Conservation (phyloP, 2,888 invertebrate species). For the Acronicta alni region DNA sequence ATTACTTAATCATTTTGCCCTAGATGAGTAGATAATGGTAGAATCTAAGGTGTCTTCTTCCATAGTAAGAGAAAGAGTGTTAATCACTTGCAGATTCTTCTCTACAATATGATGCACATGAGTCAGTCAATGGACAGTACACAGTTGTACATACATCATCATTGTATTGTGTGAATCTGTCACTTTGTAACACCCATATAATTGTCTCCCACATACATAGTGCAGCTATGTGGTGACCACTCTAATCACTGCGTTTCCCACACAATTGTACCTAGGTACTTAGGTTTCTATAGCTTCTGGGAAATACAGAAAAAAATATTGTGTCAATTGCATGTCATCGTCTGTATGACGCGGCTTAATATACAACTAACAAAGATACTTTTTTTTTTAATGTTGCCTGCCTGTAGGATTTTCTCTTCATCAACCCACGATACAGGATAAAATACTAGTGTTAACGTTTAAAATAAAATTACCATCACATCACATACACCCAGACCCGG, state of each 20-base stretch:
- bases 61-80: too few relatives aligned
- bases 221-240: slow-evolving; percentile 20
- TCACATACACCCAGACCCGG: too few relatives aligned
- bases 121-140: neutral
- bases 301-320: slow-evolving; percentile 38
- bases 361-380: too few relatives aligned
- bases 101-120: neutral
- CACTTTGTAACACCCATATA: slow-evolving; percentile 28
- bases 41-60: too few relatives aligned
- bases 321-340: slow-evolving; percentile 43
- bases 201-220: slow-evolving; percentile 23
- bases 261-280: slow-evolving; percentile 28
- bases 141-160: neutral
- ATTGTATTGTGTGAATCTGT: slow-evolving; percentile 14
- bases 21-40: too few relatives aligned
- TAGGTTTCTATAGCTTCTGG: slow-evolving; percentile 38
- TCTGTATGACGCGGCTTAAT: neutral
- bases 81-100: too few relatives aligned
- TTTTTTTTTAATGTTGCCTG: too few relatives aligned
- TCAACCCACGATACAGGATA: too few relatives aligned
- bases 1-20: too few relatives aligned
- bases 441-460: too few relatives aligned
- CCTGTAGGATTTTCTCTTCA: too few relatives aligned
- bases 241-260: slow-evolving; percentile 40
- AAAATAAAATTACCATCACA: too few relatives aligned